Conservation (phyloP, 2,797 vertebrate genomes). For the Alcedo atthis region DNA sequence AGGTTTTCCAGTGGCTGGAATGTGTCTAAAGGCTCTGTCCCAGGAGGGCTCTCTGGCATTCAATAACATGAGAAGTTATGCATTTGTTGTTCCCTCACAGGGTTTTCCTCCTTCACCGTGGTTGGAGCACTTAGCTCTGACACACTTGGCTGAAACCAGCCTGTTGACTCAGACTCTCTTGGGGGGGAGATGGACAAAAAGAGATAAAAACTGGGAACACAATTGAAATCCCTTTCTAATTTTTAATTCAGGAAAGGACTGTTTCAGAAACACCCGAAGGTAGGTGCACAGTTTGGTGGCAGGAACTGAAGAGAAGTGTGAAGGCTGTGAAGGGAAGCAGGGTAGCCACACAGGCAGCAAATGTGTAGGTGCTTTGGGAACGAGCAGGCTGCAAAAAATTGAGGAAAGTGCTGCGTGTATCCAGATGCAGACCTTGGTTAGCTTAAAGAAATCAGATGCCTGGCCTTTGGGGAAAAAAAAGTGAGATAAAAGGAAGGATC, state of each 20-base stretch:
- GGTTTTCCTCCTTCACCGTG: background rate
- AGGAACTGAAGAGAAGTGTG: background rate
- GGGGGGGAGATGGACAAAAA: background rate
- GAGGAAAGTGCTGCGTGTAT: background rate
- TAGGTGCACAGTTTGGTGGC: background rate
- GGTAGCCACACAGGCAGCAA: background rate
- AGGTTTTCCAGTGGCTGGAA: background rate
- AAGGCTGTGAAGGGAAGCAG: background rate
- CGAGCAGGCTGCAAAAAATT: background rate
- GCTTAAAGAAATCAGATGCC: background rate
- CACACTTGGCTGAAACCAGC: background rate
- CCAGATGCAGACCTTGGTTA: conserved; percentile 4
- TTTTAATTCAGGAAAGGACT: background rate
- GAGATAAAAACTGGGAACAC: background rate
- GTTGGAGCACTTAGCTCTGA: background rate
- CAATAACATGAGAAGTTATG: background rate
- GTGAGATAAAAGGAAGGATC: conserved; percentile 16
- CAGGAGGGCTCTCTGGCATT: background rate
- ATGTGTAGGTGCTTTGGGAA: background rate
- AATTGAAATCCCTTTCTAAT: background rate
- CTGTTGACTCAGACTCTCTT: background rate
- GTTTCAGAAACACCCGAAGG: background rate
- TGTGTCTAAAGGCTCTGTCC: background rate
- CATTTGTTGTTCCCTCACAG: background rate
- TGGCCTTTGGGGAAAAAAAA: background rate